phyloP scores from a whole-genome alignment of 2,888 invertebrate genomes.

The Lithophane socia region DNA sequence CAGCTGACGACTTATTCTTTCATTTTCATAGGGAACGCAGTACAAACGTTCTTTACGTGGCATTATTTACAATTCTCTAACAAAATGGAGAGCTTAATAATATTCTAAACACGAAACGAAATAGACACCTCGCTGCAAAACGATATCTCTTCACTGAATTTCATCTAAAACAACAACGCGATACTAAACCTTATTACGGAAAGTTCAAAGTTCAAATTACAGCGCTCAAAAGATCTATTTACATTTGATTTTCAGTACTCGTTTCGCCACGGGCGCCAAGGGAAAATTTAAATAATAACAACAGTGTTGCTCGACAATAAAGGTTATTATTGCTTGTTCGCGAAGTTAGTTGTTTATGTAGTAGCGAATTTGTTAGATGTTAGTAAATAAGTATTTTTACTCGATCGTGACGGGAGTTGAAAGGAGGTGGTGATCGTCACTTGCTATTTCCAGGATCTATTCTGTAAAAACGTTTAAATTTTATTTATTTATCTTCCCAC shows the following conservation, averaged over 20 bases:
- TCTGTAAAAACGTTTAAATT: too few species aligned
- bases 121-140: constrained; percentile 57
- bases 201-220: constrained; percentile 37
- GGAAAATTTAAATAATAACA: constrained; percentile 58
- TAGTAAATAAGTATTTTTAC: constrained; percentile 40
- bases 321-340: constrained; percentile 59
- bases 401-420: constrained; percentile 12
- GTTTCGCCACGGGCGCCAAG: constrained; percentile 33
- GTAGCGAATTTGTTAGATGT: constrained; percentile 38
- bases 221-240: constrained; percentile 25
- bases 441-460: not conserved
- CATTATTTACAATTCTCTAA: constrained; percentile 36
- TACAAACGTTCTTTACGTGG: constrained; percentile 11
- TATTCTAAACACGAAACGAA: constrained; percentile 56
- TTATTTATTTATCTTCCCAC: too few species aligned
- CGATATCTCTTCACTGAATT: constrained; percentile 41
- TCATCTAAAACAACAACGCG: constrained; percentile 24
- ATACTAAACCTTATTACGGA: constrained; percentile 13
- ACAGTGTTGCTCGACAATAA: constrained; percentile 42
- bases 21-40: constrained; percentile 22
- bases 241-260: constrained; percentile 46
- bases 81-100: constrained; percentile 37
- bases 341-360: constrained; percentile 45
- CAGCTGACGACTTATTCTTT: constrained; percentile 11
- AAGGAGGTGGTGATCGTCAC: not conserved